Base-by-base conservation (phyloP, 2,797 vertebrate genomes). In the Lutjanus campechanus region DNA sequence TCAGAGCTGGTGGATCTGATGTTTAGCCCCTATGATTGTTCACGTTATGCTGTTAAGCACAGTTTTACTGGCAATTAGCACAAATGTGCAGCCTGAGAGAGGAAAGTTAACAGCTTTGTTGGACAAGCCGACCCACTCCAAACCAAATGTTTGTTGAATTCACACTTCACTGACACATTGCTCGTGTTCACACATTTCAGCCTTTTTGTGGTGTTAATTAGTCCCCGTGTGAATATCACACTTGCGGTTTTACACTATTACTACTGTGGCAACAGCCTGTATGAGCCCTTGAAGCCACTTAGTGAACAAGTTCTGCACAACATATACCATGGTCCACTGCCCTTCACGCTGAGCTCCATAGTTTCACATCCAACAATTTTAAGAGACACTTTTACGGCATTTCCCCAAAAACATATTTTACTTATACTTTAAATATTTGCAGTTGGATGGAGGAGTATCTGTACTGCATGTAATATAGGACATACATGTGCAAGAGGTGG, bases 141-240 rank as follows among this genome's bases (percentile, higher is more conserved):
- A 77, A 47, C 53, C n/a, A 63, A 70, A 56, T 44, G 69, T 71
- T 63, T 66, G 58, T 60, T 79, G 63, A 74, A 79, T 83, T 84
- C 69, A 78, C 70, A 76, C 68, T 5, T 77, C 43, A 5, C 49
- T 61, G 54, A 62, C 73, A 77, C 79, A 0, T 58, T 47, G 69
- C 53, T 78, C 10, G 25, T 19, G 40, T 75, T 82, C 60, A 69
- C 80, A 83, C 69, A 61, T 67, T 66, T 70, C 25, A 66, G 64
- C 2, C 51, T 67, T 76, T 79, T 73, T 55, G 49, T 19, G 17
- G 68, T 50, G 61, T 84, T 84, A 84, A 73, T 84, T 73, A 64
- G 51, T 56, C 73, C 76, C 76, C 1, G 13, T 70, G 66, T 77
- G 73, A 71, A 73, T 84, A 46, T 81, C 58, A 64, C 76, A 83